Evolutionary conservation across 2,113 vertebrate species (phyloP).

Genomic region (Chinchilla lanigera): DNA sequence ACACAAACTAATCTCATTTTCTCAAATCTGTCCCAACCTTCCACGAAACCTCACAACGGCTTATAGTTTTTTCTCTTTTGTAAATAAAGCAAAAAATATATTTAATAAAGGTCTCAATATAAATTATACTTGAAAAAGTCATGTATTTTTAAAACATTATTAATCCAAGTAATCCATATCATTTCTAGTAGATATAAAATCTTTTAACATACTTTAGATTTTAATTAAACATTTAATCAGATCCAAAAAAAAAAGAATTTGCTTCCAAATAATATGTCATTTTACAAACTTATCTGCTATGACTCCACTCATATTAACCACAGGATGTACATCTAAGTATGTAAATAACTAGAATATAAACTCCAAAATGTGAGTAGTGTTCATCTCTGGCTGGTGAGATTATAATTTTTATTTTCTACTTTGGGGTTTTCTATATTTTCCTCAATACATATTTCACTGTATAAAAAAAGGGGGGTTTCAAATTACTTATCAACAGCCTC

Average conservation of each 20-base stretch:
- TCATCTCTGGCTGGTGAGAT: background rate
- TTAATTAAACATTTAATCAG: background rate
- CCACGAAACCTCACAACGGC: background rate
- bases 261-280: slow-evolving; percentile 41
- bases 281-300: slow-evolving; percentile 30
- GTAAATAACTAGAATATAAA: slow-evolving; percentile 41
- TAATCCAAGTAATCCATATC: background rate
- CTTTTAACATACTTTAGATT: background rate
- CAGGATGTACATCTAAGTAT: background rate
- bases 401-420: slow-evolving; percentile 21
- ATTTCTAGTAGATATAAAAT: background rate
- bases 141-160: background rate
- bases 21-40: background rate
- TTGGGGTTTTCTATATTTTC: background rate
- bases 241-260: slow-evolving; percentile 42
- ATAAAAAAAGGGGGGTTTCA: slow-evolving; percentile 33
- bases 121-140: background rate
- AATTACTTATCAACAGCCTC: slow-evolving; percentile 10
- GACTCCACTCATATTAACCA: background rate
- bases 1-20: background rate
- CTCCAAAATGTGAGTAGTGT: background rate
- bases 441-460: slow-evolving; percentile 10
- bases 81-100: background rate
- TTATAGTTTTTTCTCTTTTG: background rate
- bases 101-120: background rate